These are phyloP conservation scores for Thymelicus lineola DNA, from an alignment of 2,888 invertebrate genomes.

Conservation along the genomic window DNA sequence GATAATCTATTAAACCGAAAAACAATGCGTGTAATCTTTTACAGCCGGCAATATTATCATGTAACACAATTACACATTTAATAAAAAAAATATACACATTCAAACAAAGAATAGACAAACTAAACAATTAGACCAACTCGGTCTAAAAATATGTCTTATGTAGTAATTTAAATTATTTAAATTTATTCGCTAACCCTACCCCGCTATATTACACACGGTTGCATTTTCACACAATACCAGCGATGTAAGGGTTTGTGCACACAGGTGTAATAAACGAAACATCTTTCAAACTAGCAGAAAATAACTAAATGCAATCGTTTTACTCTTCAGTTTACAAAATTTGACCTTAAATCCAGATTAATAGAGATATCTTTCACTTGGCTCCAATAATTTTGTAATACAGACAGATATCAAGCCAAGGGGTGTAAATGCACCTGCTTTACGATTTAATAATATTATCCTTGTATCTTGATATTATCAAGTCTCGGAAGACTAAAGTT, in stretches of 20 bases:
- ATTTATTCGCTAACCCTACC: background rate
- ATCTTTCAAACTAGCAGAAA: background rate
- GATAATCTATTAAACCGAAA: too few species aligned
- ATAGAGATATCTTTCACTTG: background rate
- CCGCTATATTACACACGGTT: background rate
- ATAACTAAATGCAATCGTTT: background rate
- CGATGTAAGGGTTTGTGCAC: slow-evolving; percentile 2
- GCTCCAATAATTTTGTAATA: background rate
- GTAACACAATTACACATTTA: too few species aligned
- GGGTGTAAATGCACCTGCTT: slow-evolving; percentile 16
- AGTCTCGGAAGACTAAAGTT: too few species aligned
- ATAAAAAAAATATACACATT: too few species aligned
- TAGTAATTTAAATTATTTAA: background rate
- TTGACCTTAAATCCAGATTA: background rate
- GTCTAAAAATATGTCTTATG: too few species aligned
- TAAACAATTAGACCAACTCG: too few species aligned
- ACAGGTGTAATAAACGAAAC: slow-evolving; percentile 10
- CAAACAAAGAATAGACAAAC: too few species aligned
- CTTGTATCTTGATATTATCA: background rate
- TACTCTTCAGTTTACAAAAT: background rate
- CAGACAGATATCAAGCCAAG: background rate
- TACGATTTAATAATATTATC: slow-evolving; percentile 6
- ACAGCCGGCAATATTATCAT: too few species aligned
- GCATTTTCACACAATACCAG: slow-evolving; percentile 1
- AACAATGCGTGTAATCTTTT: too few species aligned